Evolutionary conservation across 35 echinoderm and acorn worm genomes (phyloP).

Genomic region (Hemicentrotus pulcherrimus): DNA sequence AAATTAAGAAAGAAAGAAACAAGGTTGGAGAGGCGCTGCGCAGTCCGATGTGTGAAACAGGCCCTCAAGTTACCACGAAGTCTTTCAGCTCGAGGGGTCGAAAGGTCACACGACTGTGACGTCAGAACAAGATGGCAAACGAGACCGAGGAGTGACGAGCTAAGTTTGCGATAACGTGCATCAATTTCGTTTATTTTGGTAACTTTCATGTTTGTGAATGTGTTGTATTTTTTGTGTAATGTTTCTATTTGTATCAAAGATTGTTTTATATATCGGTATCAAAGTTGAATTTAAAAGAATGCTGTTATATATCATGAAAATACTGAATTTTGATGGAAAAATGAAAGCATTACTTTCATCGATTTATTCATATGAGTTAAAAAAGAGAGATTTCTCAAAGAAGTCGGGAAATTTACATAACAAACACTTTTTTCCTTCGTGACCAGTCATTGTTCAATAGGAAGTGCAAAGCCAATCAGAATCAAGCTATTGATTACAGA

Average conservation of each 20-base stretch:
- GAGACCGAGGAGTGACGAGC: neutral
- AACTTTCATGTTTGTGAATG: neutral
- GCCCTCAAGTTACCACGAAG: constrained; percentile 26
- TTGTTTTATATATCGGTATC: neutral
- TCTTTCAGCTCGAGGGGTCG: constrained; percentile 34
- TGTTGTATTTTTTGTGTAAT: neutral
- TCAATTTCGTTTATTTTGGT: neutral
- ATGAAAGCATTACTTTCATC: too few species aligned
- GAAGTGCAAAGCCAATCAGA: neutral
- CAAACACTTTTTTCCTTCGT: neutral
- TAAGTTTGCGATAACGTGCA: neutral
- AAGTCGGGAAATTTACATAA: too few species aligned
- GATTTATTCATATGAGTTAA: too few species aligned
- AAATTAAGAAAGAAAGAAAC: constrained; percentile 69
- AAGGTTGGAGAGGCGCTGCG: constrained; percentile 51
- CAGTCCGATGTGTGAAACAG: constrained; percentile 36
- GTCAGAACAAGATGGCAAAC: constrained; percentile 26
- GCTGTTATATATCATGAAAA: neutral
- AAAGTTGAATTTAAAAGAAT: neutral
- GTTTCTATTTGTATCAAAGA: neutral
- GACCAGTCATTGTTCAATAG: neutral
- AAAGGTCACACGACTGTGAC: constrained; percentile 43
- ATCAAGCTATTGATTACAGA: neutral
- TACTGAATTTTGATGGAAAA: neutral
- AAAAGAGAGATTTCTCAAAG: too few species aligned